Conservation (phyloP, 2,888 invertebrate species). For the Clostera curtula region DNA sequence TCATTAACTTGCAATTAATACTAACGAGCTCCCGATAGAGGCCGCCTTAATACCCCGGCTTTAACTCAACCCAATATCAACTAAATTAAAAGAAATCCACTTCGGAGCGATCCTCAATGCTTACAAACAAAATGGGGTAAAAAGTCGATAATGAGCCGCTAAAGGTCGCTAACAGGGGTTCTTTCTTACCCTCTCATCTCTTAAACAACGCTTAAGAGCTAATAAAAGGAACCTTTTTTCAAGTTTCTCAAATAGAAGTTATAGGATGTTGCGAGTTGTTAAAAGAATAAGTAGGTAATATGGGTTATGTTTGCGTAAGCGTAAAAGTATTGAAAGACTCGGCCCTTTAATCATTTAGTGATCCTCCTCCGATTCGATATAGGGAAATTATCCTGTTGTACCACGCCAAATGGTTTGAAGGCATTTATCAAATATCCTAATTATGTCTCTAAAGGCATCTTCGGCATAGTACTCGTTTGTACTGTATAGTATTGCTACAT, state of each 20-base stretch:
- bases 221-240: slow-evolving; percentile 65
- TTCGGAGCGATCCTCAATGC: slow-evolving; percentile 37
- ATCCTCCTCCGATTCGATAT: too few relatives aligned
- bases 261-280: too few relatives aligned
- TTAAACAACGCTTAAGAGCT: slow-evolving; percentile 67
- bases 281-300: too few relatives aligned
- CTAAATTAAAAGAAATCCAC: slow-evolving; percentile 32
- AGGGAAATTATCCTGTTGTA: too few relatives aligned
- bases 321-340: too few relatives aligned
- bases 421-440: too few relatives aligned
- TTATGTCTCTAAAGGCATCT: too few relatives aligned
- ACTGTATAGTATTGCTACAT: too few relatives aligned
- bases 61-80: slow-evolving; percentile 15
- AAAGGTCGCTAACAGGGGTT: slow-evolving; percentile 53
- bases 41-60: slow-evolving; percentile 15
- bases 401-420: too few relatives aligned
- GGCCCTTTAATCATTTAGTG: too few relatives aligned
- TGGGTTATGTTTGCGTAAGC: too few relatives aligned
- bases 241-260: slow-evolving; percentile 34
- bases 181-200: slow-evolving; percentile 52
- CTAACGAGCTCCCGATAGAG: slow-evolving; percentile 11
- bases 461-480: too few relatives aligned
- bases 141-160: slow-evolving; percentile 61
- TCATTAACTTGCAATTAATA: slow-evolving; percentile 22
- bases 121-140: slow-evolving; percentile 49